Base-by-base conservation (phyloP, 2,113 vertebrate genomes). In the Fulica atra region DNA sequence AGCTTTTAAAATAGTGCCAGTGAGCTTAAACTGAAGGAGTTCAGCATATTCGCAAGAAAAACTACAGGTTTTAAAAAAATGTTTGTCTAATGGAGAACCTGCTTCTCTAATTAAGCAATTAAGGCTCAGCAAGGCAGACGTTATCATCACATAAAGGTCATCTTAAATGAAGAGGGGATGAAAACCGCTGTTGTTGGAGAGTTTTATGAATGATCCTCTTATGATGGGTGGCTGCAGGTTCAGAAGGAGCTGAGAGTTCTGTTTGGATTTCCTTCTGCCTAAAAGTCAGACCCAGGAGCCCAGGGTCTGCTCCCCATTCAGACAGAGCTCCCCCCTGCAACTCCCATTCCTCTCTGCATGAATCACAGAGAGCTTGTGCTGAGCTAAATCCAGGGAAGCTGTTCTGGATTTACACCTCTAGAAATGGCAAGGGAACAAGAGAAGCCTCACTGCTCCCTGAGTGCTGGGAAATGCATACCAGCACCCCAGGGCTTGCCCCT, bases 61-160 rank as follows among this genome's bases (percentile, higher is more conserved):
- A 86, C 66, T 15, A 54, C 6, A 50, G n/a, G 33, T 51, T 93
- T 91, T 56, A 9, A n/a, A 93, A 91, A 87, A 92, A 92, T 92
- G 79, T 95, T 98, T 96, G 79, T 65, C 96, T 96, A 90, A 77
- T 82, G 86, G 89, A 79, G 90, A 95, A 96, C 79, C 61, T 63
- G 56, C 68, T 97, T 95, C 94, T 86, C 89, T 97, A 97, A 97
- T 97, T 96, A 98, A 98, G 94, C 95, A 96, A 97, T 97, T 97
- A 97, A 95, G 33, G 91, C 95, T 95, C 91, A 95, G 95, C 81
- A 92, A 97, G 95, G 91, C 90, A 96, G 97, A 95, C 11, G 14
- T 81, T 83, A 91, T 95, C 87, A 81, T 80, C 83, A 77, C 59
- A 87, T 95, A 96, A 98, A 98, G 97, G 96, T 97, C 96, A 96